phyloP scores from a whole-genome alignment of 2,797 vertebrate genomes.

The Mallotus villosus region DNA sequence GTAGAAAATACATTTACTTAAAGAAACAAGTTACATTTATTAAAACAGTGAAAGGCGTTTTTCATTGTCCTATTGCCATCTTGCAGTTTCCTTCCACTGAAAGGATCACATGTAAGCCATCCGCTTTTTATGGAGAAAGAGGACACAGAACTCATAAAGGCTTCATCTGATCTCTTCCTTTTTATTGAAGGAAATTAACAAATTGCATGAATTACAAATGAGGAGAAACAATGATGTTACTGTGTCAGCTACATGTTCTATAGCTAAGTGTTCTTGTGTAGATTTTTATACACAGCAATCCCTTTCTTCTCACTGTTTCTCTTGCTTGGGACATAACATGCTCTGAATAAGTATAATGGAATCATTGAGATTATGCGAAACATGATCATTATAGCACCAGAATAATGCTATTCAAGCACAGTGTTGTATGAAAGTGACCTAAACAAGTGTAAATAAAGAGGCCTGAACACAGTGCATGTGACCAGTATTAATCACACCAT shows the following conservation, averaged over 20 bases:
- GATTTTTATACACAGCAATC: background rate
- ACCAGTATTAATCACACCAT: background rate
- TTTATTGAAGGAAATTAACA: background rate
- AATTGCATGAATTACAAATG: background rate
- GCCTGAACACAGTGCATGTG: background rate
- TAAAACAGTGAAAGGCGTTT: background rate
- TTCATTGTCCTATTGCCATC: background rate
- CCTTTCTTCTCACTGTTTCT: conserved; percentile 4
- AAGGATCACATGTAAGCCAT: too few relatives aligned
- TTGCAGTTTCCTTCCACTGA: too few relatives aligned
- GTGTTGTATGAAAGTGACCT: background rate
- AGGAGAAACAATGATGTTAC: background rate
- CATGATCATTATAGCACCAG: background rate
- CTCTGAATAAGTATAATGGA: conserved; percentile 1
- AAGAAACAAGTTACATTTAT: too few relatives aligned
- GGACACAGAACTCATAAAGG: background rate
- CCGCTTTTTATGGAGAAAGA: background rate
- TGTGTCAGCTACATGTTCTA: background rate
- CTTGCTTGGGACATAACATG: conserved; percentile 5
- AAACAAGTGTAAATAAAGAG: background rate
- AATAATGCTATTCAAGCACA: background rate
- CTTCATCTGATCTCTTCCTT: background rate
- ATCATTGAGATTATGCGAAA: conserved; percentile 9
- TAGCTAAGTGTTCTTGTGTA: background rate
- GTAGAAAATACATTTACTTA: background rate